Evolutionary conservation across 2,113 vertebrate species (phyloP), one percentile per base, ranked within the genome.

Genomic region (Anolis sagrei): DNA sequence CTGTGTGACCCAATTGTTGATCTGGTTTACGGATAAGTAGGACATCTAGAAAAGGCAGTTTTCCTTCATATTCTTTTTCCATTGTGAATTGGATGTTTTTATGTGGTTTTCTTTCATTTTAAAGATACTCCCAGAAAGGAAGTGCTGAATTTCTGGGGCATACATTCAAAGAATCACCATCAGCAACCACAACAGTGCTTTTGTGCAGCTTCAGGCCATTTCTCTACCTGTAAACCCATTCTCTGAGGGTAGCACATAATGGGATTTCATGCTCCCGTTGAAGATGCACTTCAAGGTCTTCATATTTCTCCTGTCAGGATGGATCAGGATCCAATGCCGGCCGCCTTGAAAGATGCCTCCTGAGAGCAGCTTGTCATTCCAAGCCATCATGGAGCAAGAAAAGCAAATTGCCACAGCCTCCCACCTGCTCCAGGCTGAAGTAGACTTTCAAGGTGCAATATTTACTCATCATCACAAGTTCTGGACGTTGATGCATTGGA

Each of bases 371-470:
- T 54, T 87, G 49, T 80, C 29, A 81, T 88, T 92, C 86, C 90
- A 84, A 90, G 81, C 87, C 23, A 0, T 66, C 89, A 69, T 7
- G 68, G 72, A 85, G 78, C 68, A 90, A n/a, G n/a, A 82, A 87
- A 89, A 3, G 44, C 61, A 92, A 69, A 85, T 14, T 0, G 89
- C 74, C 86, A 76, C 81, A 73, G 86, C 58, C 84, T 19, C 81
- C 90, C 90, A 92, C 81, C 93, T 94, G 93, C 90, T 93, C 77
- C 79, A 32, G 79, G 88, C 19, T 86, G 90, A 85, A 90, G 85
- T 82, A 88, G 1, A 4, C 87, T 73, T 83, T 11, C 5, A 4
- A 32, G 68, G 70, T 73, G 11, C 78, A 84, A 78, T 23, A 61
- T 81, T 61, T 51, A 76, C 90, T 89, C 91, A 87, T 88, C 91